Percentiles rank a stretch among this genome's conserved stretches.
Evolutionary conservation across 2,113 vertebrate genomes (phyloP).

Genomic region (Oncorhynchus mykiss): DNA sequence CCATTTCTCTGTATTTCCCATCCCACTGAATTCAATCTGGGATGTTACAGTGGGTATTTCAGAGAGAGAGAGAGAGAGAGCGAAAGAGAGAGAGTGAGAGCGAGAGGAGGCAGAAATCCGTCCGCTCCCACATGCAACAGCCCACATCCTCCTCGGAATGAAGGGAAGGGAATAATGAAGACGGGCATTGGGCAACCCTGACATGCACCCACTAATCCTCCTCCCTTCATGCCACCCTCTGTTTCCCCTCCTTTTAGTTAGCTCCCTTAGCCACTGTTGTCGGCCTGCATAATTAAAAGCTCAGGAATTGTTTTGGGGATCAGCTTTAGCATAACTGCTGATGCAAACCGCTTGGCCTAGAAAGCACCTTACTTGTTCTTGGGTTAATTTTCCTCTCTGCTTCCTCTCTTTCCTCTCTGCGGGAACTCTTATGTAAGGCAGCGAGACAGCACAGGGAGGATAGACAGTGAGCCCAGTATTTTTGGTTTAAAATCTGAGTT

Average conservation of each 20-base stretch:
- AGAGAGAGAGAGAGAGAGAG: slow-evolving; percentile 2
- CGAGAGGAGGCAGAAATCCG: neutral
- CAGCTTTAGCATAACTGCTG: slow-evolving; percentile 4
- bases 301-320: neutral
- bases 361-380: neutral
- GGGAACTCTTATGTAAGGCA: too few species aligned
- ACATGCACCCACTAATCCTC: neutral
- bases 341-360: neutral
- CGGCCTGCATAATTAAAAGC: slow-evolving; percentile 13
- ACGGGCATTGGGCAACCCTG: neutral
- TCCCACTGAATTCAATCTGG: slow-evolving; percentile 4
- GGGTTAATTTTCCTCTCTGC: neutral
- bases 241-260: neutral
- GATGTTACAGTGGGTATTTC: neutral
- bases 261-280: neutral
- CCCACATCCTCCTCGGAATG: neutral
- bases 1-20: neutral
- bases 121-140: neutral
- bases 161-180: neutral
- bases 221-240: neutral
- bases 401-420: neutral
- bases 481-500: too few species aligned
- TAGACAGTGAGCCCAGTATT: too few species aligned
- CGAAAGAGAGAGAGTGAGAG: neutral
- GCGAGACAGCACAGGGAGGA: too few species aligned